Evolutionary conservation across 2,113 vertebrate genomes (phyloP), one percentile per base, ranked within the genome.

Genomic region (Pogona vitticeps): DNA sequence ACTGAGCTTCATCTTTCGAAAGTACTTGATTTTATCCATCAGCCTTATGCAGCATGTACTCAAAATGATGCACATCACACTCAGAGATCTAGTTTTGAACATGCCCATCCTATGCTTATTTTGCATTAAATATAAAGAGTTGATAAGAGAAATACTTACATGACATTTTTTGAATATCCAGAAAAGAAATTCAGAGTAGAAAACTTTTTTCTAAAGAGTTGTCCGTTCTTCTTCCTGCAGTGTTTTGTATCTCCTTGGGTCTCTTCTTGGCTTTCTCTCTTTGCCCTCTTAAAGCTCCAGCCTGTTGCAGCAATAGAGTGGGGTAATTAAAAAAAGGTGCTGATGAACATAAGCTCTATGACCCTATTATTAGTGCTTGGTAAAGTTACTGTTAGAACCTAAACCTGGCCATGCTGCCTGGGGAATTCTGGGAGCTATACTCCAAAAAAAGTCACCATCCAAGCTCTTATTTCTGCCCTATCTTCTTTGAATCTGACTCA

Each of bases 151-250:
- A 70, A 75, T 85, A 92, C 95, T 95, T 91, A 96, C 95, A 73
- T 17, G 88, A 93, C 93, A 10, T 73, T 92, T 81, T 91, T 95
- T 23, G 92, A 81, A 85, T 91, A 88, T 46, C 80, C 92, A 90
- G 94, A 95, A 89, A 96, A 94, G 72, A 95, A 67, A 33, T 84
- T 90, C 23, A 96, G 0, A 61, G 86, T 89, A 80, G 91, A 89
- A 88, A 96, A 91, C 90, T 90, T 93, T 83, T 90, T 96, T 88
- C 88, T 95, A n/a, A 96, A 83, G 1, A 93, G 46, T n/a, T 75
- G 76, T 13, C 91, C 93, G 65, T 86, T 68, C 82, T 94, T 95
- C 82, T 93, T 95, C n/a, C 75, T 88, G 65, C 82, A 13, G 2
- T 85, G 89, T 85, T 94, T 95, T 63, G 88, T 85, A 0, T 94